Evolutionary conservation across 2,888 invertebrate genomes (phyloP), one percentile per base, ranked within the genome.

Genomic region (Spodoptera exigua): DNA sequence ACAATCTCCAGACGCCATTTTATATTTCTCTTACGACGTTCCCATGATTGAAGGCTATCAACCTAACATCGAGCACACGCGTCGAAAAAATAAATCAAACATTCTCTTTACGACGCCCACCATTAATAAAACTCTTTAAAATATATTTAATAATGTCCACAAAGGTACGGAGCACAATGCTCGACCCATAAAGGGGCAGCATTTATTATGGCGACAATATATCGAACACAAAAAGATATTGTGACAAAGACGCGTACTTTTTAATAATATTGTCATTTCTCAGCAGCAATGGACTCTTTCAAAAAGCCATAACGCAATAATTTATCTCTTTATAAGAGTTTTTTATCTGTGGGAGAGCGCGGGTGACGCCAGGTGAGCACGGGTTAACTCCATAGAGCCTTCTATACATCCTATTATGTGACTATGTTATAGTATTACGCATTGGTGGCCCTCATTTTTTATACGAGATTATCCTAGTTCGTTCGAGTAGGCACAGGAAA

Each of bases 181-280:
- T 89, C 88, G 80, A 84, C 84, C 90, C 91, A 90, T 93, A 92
- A 93, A 93, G 91, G 91, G 87, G 88, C 91, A 90, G 92, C 94
- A 94, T 94, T 94, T 94, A 93, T 94, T 93, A 93, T 91, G 82
- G 93, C 86, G 94, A 94, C 94, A 94, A 94, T 94, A 93, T 93
- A 93, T 93, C 83, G 92, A 92, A 94, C 84, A 94, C 94, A 94
- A 94, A 93, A 94, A 94, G 94, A 94, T 94, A 93, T 90, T 88
- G 94, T 93, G 93, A 94, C 93, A 93, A 93, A 92, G 93, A 93
- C 79, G 91, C 89, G 89, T 91, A 93, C 91, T 94, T 94, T 94
- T 94, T 94, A 94, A 94, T 94, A 94, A 94, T 94, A 94, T 93
- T 93, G 93, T 94, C 94, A 94, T 94, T 94, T 94, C 94, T 94